Base-by-base conservation (phyloP, 2,113 vertebrate species). In the Cygnus buccinator region DNA sequence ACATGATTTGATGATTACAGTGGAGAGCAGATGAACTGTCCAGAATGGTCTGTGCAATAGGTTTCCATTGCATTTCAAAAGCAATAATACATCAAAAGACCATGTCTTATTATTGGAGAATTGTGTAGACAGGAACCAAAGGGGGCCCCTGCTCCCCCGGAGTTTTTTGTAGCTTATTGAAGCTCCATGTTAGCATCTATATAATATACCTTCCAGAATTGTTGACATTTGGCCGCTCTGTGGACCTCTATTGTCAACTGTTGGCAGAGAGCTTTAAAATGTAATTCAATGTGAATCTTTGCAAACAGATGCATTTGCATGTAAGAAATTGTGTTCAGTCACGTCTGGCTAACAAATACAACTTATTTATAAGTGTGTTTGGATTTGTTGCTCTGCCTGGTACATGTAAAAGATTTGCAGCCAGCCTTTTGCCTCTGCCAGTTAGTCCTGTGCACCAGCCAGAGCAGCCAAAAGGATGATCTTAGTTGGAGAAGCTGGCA, bases 251-350 rank as follows among this genome's bases (percentile, higher is more conserved):
- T 81, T 96, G 71, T 96, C 89, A 92, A 12, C 70, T 76, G 37
- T 84, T 97, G 84, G 86, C 96, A 91, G 81, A 93, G 74, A 92
- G 46, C 58, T 79, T 25, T 61, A 66, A 76, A 37, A 41, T 7
- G 23, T 91, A 95, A 85, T 91, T 92, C 84, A 95, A 91, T 61
- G 33, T 57, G 68, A 96, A 94, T 86, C 57, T 90, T 86, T 89
- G 76, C 81, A 90, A 96, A 72, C 77, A 94, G 95, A 95, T 73
- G 77, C 54, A 54, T 89, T 96, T 93, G 73, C 80, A 91, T 87
- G 26, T 78, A 87, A 87, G 70, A 96, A 92, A 89, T 71, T 89
- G 73, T 79, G 73, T 95, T 95, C 95, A 73, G 70, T 84, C 88
- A 84, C 70, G 90, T 62, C 90, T 95, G 86, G 88, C 90, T 94